Evolutionary conservation across 2,797 vertebrate species (phyloP).

Genomic region (Phoeniculus purpureus): DNA sequence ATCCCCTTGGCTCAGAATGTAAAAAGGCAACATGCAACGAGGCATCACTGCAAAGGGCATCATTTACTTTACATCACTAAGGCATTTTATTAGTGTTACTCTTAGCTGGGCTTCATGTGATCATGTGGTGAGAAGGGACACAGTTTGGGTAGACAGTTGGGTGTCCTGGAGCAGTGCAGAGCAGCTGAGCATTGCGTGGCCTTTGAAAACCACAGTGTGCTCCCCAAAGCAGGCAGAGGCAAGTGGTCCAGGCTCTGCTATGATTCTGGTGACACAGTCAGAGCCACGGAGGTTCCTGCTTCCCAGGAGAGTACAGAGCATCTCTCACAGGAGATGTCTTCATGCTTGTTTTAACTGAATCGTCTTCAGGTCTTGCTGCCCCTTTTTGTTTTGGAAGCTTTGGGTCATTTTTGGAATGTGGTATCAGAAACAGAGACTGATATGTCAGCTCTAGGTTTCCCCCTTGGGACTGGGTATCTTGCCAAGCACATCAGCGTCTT

Average conservation of each 20-base stretch:
- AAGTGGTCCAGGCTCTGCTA: background rate
- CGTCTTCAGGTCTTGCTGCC: background rate
- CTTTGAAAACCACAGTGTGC: background rate
- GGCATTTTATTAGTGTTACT: background rate
- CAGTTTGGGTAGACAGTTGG: background rate
- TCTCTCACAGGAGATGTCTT: background rate
- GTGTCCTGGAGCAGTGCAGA: background rate
- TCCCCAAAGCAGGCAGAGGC: background rate
- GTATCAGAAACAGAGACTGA: background rate
- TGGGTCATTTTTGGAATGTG: background rate
- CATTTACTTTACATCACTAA: background rate
- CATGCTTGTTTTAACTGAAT: background rate
- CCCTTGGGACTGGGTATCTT: background rate
- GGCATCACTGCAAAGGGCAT: background rate
- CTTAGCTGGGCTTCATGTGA: background rate
- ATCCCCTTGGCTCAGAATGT: background rate
- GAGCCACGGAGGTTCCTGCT: background rate
- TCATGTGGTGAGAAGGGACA: background rate
- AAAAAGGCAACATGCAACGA: background rate
- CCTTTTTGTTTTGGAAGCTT: background rate
- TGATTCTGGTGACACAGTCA: background rate
- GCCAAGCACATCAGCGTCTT: background rate
- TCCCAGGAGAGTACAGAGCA: background rate
- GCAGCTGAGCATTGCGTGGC: background rate
- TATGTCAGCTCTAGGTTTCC: background rate